Conservation (phyloP, 1,140 invertebrate genomes). For the Archivesica marissinica region DNA sequence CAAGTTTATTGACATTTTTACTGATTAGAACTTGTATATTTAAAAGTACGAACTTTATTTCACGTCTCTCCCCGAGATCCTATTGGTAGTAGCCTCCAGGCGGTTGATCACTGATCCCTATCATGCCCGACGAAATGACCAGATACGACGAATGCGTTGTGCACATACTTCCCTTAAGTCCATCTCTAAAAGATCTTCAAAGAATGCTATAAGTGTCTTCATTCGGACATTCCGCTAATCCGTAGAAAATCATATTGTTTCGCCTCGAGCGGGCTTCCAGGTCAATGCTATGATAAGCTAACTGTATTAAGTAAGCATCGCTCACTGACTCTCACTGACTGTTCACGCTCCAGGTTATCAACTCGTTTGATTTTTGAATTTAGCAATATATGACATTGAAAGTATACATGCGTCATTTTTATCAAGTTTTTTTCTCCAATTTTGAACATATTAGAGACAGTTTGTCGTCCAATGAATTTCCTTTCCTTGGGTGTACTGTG, state of each 20-base stretch:
- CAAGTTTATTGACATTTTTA: slow-evolving; percentile 19
- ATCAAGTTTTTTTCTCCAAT: background rate
- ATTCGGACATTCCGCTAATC: background rate
- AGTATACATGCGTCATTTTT: background rate
- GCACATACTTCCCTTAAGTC: too few species aligned
- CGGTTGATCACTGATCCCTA: background rate
- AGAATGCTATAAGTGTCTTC: background rate
- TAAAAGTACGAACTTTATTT: background rate
- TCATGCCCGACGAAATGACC: too few species aligned
- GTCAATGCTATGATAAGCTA: slow-evolving; percentile 12
- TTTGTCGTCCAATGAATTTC: slow-evolving; percentile 2
- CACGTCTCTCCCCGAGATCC: background rate
- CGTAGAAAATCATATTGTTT: slow-evolving; percentile 1
- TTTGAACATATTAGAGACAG: background rate
- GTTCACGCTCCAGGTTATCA: background rate
- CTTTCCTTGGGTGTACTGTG: too few species aligned
- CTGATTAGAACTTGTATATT: slow-evolving; percentile 2
- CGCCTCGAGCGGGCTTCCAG: background rate
- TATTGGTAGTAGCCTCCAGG: background rate
- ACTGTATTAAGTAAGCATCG: background rate
- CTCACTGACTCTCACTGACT: background rate
- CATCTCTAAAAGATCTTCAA: too few species aligned
- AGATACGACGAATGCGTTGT: too few species aligned
- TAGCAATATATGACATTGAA: background rate
- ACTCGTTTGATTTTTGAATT: background rate